Conservation (phyloP, 2,113 vertebrate species). For the Coptodon bakossiorum region DNA sequence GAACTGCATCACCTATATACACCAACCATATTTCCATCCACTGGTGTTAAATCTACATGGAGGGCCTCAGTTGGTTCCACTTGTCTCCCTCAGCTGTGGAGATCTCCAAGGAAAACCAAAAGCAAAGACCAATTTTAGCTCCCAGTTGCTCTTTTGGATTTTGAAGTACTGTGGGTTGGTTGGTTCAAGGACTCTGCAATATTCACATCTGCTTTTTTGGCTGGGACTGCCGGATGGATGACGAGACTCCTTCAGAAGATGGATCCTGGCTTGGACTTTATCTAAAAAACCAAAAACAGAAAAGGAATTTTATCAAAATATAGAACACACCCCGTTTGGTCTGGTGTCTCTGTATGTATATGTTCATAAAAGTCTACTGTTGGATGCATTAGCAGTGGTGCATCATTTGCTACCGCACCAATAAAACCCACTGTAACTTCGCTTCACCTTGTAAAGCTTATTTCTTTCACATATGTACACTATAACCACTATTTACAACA, state of each 20-base stretch:
- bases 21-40: not conserved
- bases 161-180: not conserved
- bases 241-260: not conserved
- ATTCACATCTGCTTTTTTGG: constrained; percentile 16
- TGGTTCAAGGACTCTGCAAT: not conserved
- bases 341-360: not conserved
- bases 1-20: not conserved
- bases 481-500: not conserved
- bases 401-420: not conserved
- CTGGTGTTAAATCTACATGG: not conserved
- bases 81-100: not conserved
- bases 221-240: not conserved
- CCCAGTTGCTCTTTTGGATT: not conserved
- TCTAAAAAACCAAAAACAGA: constrained; percentile 14
- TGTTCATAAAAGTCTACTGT: not conserved
- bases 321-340: not conserved
- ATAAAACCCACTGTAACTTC: not conserved
- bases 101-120: not conserved
- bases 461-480: not conserved
- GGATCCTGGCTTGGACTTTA: constrained; percentile 22
- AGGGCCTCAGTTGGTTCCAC: not conserved
- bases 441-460: not conserved
- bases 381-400: not conserved
- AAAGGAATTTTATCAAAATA: not conserved
- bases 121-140: not conserved